Conservation (phyloP, 2,113 vertebrate species). For the Capra hircus region DNA sequence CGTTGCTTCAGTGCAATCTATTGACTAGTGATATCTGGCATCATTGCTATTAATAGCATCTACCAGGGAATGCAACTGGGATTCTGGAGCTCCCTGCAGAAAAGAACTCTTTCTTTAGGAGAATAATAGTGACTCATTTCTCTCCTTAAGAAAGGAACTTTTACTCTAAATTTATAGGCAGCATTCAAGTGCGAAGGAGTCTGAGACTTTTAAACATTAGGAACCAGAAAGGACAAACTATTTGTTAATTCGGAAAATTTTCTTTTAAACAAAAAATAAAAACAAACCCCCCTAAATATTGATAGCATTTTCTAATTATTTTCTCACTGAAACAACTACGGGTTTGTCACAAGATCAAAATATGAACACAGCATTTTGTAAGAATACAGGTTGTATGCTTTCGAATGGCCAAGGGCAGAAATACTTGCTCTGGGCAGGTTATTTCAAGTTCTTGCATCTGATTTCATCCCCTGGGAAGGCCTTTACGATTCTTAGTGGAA, state of each 20-base stretch:
- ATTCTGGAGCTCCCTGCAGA: neutral
- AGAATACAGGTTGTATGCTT: neutral
- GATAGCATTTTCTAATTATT: neutral
- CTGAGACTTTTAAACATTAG: neutral
- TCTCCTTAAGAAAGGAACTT: neutral
- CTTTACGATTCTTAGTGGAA: neutral
- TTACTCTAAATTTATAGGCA: neutral
- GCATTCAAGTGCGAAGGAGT: neutral
- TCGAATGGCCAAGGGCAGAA: neutral
- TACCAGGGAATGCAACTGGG: neutral
- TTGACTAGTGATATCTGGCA: slow-evolving; percentile 31
- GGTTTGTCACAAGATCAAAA: neutral
- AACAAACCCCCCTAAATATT: neutral
- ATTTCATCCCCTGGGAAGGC: neutral
- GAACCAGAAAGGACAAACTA: neutral
- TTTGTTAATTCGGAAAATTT: neutral
- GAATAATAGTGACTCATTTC: neutral
- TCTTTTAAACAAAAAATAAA: neutral
- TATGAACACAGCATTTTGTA: neutral
- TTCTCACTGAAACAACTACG: neutral
- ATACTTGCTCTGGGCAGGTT: neutral
- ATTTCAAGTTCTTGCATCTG: neutral
- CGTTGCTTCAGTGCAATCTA: neutral
- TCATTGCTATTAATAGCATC: neutral
- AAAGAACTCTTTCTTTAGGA: neutral